These are phyloP conservation scores for Macaria liturata DNA, from an alignment of 2,888 invertebrate genomes.

Conservation along the genomic window DNA sequence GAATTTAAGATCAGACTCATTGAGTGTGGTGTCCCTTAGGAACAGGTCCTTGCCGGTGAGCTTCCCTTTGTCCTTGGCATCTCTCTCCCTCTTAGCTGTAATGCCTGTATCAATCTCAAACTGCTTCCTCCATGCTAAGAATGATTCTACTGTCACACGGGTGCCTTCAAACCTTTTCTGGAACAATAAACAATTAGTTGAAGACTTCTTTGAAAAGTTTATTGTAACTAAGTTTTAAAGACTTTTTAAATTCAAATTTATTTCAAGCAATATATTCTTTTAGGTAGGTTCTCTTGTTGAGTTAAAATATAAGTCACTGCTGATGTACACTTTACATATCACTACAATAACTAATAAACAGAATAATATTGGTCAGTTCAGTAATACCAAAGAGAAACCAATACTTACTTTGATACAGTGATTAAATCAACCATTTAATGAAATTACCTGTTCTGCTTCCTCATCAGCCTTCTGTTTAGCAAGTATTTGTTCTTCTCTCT, in stretches of 20 bases:
- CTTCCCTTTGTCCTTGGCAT: conserved; percentile 89
- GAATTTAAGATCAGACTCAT: conserved; percentile 98
- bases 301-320: no score
- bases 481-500: conserved; percentile 87
- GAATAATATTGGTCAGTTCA: no score
- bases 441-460: conserved; percentile 91
- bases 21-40: conserved; percentile 95
- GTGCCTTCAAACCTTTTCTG: conserved; percentile 98
- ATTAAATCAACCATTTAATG: no score
- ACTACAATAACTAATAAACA: no score
- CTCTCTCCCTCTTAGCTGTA: conserved; percentile 87
- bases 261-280: no score
- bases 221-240: no score
- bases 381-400: no score
- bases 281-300: no score
- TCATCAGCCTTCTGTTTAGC: conserved; percentile 89
- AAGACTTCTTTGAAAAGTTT: no score
- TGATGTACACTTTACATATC: no score
- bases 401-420: no score
- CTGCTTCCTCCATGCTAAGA: conserved; percentile 95
- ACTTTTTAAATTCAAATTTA: no score
- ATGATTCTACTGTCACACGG: conserved; percentile 96
- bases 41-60: conserved; percentile 97
- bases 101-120: conserved; percentile 96
- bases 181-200: conserved; percentile 38